Evolutionary conservation across 1,140 invertebrate genomes (phyloP).

Genomic region (Hyphantria cunea): DNA sequence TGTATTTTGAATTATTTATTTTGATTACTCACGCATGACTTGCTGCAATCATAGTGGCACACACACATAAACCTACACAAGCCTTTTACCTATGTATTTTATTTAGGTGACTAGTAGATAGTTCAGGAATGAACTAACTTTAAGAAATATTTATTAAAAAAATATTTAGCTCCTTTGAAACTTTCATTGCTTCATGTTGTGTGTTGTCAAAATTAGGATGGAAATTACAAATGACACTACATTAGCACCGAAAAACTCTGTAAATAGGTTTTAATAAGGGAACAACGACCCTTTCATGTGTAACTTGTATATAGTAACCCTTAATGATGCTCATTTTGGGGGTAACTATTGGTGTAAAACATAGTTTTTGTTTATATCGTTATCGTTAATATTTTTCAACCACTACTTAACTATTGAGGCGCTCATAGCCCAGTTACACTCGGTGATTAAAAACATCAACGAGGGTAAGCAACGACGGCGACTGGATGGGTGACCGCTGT

Average conservation of each 20-base stretch:
- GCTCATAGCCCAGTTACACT: no score
- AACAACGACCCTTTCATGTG: slow-evolving; percentile 31
- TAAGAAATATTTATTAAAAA: no score
- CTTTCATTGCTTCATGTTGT: slow-evolving; percentile 7
- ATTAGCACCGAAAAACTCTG: slow-evolving; percentile 16
- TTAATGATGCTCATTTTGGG: slow-evolving; percentile 1
- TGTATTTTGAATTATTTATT: slow-evolving; percentile 38
- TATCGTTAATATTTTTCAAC: no score
- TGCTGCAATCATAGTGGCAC: slow-evolving; percentile 21
- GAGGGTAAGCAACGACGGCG: no score
- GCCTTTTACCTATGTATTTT: no score
- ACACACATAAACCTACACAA: no score
- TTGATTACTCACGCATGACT: slow-evolving; percentile 30
- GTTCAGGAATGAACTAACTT: no score
- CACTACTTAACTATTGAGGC: no score
- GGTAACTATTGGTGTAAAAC: neutral
- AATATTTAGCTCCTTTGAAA: neutral
- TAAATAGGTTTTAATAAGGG: slow-evolving; percentile 33
- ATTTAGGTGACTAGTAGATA: no score
- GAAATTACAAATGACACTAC: slow-evolving; percentile 7
- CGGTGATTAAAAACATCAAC: no score
- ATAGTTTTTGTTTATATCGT: no score
- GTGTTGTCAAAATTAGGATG: slow-evolving; percentile 19
- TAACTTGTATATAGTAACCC: slow-evolving; percentile 9
- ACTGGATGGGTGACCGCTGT: no score